Evolutionary conservation across 2,113 vertebrate species (phyloP).

Genomic region (Mellivora capensis): DNA sequence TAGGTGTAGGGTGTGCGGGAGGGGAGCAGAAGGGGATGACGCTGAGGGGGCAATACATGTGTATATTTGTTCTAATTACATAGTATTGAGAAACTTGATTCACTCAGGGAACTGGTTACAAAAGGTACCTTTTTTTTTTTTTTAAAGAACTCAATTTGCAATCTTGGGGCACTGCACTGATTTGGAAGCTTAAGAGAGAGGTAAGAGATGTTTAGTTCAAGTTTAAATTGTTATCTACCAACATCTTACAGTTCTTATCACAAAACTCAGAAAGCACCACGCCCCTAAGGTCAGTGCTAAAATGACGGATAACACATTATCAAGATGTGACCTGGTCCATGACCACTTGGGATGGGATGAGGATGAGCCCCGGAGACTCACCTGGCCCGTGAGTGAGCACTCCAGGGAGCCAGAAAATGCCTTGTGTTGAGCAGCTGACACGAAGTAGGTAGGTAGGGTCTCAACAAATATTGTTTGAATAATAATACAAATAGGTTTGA

Average conservation of each 20-base stretch:
- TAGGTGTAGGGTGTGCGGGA: fast-evolving
- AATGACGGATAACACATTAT: neutral
- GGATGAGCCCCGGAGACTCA: neutral
- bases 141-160: neutral
- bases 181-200: neutral
- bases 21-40: neutral
- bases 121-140: neutral
- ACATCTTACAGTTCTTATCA: neutral
- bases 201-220: neutral
- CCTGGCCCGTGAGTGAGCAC: too few relatives aligned
- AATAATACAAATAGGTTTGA: neutral
- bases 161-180: neutral
- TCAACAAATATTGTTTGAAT: neutral
- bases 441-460: neutral
- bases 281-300: neutral
- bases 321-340: neutral
- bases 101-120: neutral
- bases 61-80: neutral
- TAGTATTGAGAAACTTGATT: neutral
- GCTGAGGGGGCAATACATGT: neutral
- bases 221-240: neutral
- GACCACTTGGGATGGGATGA: neutral
- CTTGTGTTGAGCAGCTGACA: neutral
- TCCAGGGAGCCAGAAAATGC: neutral
- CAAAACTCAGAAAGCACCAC: neutral